phyloP scores from a whole-genome alignment of 2,113 vertebrate species.

The Pituophis catenifer region DNA sequence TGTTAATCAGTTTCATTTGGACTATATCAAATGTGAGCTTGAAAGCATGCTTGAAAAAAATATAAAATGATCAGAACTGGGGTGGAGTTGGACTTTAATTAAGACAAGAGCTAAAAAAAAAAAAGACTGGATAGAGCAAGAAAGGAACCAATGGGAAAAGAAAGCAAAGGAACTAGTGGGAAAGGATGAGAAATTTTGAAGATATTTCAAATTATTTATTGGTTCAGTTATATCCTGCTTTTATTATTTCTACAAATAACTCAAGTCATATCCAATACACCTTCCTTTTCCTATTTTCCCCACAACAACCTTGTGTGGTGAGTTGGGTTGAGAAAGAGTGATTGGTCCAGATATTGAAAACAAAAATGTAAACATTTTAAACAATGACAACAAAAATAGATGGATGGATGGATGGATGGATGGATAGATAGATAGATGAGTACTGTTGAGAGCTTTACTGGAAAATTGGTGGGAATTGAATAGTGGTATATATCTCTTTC shows the following conservation, averaged over 20 bases:
- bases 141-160: neutral
- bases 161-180: neutral
- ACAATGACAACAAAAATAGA: neutral
- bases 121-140: neutral
- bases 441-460: neutral
- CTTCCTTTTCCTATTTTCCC: neutral
- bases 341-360: neutral
- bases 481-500: neutral
- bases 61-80: neutral
- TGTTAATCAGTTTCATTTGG: neutral
- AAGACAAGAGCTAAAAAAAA: neutral
- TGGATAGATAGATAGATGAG: neutral
- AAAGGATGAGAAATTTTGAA: neutral
- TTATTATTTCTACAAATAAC: neutral
- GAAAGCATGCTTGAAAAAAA: neutral
- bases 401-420: neutral
- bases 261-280: neutral
- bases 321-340: neutral
- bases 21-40: neutral
- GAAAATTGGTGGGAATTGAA: neutral
- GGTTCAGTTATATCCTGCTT: neutral
- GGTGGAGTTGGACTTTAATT: neutral
- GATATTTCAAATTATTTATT: neutral
- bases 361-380: neutral
- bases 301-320: neutral